These are phyloP conservation scores for Bombus impatiens DNA, from an alignment of 1,140 invertebrate species.

Conservation along the genomic window DNA sequence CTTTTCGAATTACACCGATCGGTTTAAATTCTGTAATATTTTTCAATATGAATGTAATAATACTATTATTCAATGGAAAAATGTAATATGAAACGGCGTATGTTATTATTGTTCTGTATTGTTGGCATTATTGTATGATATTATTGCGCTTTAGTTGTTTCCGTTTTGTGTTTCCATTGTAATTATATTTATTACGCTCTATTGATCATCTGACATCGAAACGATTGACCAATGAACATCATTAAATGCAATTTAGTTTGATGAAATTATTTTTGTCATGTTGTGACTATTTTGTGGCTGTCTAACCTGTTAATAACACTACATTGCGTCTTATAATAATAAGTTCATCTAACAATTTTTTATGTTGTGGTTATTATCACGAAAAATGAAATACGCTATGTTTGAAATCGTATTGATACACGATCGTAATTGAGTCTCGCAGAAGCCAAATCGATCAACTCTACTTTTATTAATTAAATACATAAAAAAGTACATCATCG, in stretches of 20 bases:
- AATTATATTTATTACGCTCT: conserved; percentile 71
- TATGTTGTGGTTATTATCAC: too few species aligned
- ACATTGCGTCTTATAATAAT: too few species aligned
- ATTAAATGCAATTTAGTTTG: conserved; percentile 48
- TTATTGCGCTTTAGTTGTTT: background rate
- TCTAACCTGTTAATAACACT: conserved; percentile 42
- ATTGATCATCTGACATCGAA: conserved; percentile 47
- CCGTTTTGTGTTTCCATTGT: conserved; percentile 22
- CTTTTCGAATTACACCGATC: conserved; percentile 16
- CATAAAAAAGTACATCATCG: background rate
- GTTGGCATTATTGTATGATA: background rate
- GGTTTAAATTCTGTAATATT: background rate
- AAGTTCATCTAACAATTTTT: too few species aligned
- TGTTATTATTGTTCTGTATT: background rate
- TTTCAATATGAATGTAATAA: background rate
- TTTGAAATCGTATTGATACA: too few species aligned
- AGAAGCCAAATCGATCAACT: too few species aligned
- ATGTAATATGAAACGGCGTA: background rate
- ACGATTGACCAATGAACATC: background rate
- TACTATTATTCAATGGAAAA: conserved; percentile 35
- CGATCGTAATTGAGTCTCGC: too few species aligned
- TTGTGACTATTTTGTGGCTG: background rate
- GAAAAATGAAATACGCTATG: too few species aligned
- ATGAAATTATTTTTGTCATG: conserved; percentile 41
- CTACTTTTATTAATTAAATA: too few species aligned